Evolutionary conservation across 2,797 vertebrate genomes (phyloP).

Genomic region (Anolis apletophallus): DNA sequence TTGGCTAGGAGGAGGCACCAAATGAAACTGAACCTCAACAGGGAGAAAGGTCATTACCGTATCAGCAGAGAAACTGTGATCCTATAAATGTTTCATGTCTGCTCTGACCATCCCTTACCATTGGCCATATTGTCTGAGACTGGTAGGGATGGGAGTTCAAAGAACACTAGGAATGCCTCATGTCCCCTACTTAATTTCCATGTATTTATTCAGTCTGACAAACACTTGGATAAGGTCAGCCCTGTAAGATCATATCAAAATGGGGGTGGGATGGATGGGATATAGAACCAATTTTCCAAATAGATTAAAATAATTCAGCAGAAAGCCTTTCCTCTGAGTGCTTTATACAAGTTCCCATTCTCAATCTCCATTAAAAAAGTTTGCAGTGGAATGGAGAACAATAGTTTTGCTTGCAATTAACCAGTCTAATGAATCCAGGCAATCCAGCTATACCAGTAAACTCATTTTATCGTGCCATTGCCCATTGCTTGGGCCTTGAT

Average conservation of each 20-base stretch:
- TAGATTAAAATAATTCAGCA: neutral
- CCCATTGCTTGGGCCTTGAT: neutral
- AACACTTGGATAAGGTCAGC: neutral
- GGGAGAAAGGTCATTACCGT: too few relatives aligned
- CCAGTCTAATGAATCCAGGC: neutral
- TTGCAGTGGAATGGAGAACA: neutral
- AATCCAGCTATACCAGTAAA: neutral
- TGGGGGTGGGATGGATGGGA: too few relatives aligned
- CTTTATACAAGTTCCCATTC: neutral
- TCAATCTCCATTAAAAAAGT: neutral
- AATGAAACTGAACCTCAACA: neutral
- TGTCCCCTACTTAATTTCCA: neutral
- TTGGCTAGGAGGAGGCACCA: neutral
- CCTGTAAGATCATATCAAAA: neutral
- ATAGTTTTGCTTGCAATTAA: neutral
- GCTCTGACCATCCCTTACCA: neutral
- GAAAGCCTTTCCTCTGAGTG: neutral
- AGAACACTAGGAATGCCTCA: neutral
- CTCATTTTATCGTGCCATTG: neutral
- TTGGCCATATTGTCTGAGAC: neutral
- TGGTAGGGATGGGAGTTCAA: neutral
- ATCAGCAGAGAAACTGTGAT: neutral
- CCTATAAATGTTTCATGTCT: neutral
- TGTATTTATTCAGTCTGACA: neutral
- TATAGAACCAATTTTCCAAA: neutral